Conservation (phyloP, 2,797 vertebrate genomes). For the Capromys pilorides region DNA sequence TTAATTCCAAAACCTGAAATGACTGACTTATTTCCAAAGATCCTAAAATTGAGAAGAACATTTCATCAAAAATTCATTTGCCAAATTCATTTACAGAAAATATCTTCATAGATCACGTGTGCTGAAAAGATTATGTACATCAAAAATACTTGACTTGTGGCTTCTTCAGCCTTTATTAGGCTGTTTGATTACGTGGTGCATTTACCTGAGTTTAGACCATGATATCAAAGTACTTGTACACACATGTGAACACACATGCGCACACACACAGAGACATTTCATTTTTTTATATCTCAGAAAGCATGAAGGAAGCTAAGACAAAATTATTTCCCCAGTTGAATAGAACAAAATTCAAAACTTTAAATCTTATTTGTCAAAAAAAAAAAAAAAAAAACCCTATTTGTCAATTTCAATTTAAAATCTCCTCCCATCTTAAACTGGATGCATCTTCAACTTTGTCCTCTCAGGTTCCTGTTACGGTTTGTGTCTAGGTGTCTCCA, state of each 20-base stretch:
- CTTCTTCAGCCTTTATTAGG: neutral
- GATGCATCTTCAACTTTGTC: neutral
- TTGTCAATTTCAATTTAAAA: slow-evolving; percentile 55
- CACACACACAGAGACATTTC: neutral
- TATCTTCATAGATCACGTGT: slow-evolving; percentile 60
- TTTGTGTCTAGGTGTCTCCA: no score
- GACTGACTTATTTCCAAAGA: slow-evolving; percentile 73
- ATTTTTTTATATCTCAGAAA: slow-evolving; percentile 13
- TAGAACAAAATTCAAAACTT: neutral
- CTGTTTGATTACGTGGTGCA: neutral
- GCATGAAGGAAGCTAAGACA: slow-evolving; percentile 19
- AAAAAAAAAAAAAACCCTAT: neutral
- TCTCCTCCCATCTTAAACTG: neutral
- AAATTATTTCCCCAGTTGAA: slow-evolving; percentile 31
- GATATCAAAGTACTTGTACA: neutral
- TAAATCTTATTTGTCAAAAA: slow-evolving; percentile 15
- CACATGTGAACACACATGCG: neutral
- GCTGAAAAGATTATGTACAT: slow-evolving; percentile 55
- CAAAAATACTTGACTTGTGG: slow-evolving; percentile 46
- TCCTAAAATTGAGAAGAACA: slow-evolving; percentile 45
- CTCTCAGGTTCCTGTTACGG: neutral
- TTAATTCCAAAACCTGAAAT: slow-evolving; percentile 67
- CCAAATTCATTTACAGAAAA: slow-evolving; percentile 64
- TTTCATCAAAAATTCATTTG: slow-evolving; percentile 70
- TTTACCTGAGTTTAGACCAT: neutral